Conservation (phyloP, 2,113 vertebrate genomes). For the Cyanoderma ruficeps region DNA sequence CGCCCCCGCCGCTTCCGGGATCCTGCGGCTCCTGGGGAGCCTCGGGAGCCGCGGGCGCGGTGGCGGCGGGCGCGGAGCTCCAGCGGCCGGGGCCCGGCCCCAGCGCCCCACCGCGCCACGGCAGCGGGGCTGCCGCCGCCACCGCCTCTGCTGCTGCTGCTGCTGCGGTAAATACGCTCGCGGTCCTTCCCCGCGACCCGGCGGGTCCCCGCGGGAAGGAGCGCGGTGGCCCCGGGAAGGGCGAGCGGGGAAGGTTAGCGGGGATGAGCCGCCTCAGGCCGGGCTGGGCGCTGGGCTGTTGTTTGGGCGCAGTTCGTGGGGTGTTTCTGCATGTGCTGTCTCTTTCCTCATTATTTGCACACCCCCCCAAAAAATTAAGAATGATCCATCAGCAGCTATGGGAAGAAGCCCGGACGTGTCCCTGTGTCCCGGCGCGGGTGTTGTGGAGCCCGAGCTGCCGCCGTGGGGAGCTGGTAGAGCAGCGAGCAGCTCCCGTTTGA, state of each 20-base stretch:
- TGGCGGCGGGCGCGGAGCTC: no score
- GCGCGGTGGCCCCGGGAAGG: background rate
- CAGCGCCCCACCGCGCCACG: no score
- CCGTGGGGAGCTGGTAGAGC: background rate
- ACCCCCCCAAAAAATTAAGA: fast-evolving
- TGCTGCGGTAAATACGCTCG: background rate
- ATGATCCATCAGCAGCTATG: fast-evolving
- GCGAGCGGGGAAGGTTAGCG: background rate
- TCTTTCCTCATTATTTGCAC: no score
- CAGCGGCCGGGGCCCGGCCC: no score
- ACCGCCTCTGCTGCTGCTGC: no score
- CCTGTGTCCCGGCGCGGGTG: background rate
- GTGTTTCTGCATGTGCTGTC: no score
- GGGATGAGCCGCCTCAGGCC: background rate
- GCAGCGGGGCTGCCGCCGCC: no score
- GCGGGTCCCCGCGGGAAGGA: background rate
- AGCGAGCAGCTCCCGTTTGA: fast-evolving
- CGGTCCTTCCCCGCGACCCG: background rate
- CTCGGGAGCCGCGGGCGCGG: background rate
- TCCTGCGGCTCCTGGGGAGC: background rate
- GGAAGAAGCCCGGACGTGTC: background rate
- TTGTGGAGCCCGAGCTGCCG: background rate
- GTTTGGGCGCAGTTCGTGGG: fast-evolving
- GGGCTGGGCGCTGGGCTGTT: background rate
- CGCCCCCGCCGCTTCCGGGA: background rate